Evolutionary conservation across 2,888 invertebrate genomes (phyloP).

Genomic region (Rhagophthalmus giganteus): DNA sequence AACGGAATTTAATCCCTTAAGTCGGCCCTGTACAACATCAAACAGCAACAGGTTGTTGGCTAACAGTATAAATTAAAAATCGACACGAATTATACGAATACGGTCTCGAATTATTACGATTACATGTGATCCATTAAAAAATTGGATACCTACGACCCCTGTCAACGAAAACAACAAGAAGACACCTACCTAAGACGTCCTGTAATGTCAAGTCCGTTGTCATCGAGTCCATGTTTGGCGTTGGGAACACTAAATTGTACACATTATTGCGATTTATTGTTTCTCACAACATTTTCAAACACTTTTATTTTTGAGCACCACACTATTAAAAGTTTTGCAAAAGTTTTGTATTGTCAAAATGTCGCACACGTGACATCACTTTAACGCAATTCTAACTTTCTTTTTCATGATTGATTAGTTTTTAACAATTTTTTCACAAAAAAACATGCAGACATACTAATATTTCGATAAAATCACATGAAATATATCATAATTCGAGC

Average conservation of each 20-base stretch:
- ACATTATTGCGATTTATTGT: constrained; percentile 7
- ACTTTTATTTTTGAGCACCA: constrained; percentile 20
- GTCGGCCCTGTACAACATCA: not conserved
- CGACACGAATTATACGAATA: not conserved
- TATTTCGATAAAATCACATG: too few species aligned
- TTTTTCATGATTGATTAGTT: too few species aligned
- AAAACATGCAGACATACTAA: too few species aligned
- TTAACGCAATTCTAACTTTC: not conserved
- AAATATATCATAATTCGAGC: too few species aligned
- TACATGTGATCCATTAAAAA: too few species aligned
- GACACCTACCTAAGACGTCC: constrained; percentile 49
- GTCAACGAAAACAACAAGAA: not conserved
- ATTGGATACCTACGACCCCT: too few species aligned
- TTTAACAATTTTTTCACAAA: too few species aligned
- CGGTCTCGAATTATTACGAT: too few species aligned
- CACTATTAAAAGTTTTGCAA: constrained; percentile 22
- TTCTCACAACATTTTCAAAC: constrained; percentile 9
- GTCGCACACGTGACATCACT: constrained; percentile 32
- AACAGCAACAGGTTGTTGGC: constrained; percentile 12
- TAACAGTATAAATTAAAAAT: not conserved
- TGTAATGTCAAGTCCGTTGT: constrained; percentile 49
- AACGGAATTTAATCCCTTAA: too few species aligned
- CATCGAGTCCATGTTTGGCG: constrained; percentile 47
- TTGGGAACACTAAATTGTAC: constrained; percentile 12
- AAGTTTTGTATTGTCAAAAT: constrained; percentile 35